Evolutionary conservation across 1,140 invertebrate species (phyloP).

Genomic region (Trigoniulus corallinus): DNA sequence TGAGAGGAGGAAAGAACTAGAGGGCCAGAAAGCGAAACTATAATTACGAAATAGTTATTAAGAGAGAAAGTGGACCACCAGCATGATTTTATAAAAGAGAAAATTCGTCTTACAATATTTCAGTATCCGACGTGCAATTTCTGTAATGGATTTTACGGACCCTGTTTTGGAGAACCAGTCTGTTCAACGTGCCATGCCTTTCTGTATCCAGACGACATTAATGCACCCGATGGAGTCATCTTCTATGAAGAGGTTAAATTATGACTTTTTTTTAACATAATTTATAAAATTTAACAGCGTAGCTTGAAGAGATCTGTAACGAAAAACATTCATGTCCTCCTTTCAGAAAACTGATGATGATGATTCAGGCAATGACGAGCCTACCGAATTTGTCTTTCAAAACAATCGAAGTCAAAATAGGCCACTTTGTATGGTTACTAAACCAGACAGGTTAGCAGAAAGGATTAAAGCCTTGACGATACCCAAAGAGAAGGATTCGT

Average conservation of each 20-base stretch:
- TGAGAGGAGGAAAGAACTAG: too few species aligned
- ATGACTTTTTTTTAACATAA: not conserved
- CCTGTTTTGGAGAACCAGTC: conserved; percentile 76
- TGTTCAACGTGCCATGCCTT: conserved; percentile 84
- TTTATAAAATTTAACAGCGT: not conserved
- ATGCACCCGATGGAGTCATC: conserved; percentile 28
- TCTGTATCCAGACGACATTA: conserved; percentile 62
- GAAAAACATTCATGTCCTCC: too few species aligned
- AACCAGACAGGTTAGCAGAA: conserved; percentile 27
- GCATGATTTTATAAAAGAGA: too few species aligned
- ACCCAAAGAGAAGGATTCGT: conserved; percentile 19
- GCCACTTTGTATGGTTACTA: conserved; percentile 15
- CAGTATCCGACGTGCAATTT: conserved; percentile 52
- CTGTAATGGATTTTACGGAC: conserved; percentile 83
- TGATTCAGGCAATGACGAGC: conserved; percentile 86
- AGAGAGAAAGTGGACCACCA: too few species aligned
- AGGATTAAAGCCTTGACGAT: conserved; percentile 24
- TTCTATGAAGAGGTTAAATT: conserved; percentile 34
- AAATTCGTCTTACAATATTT: too few species aligned
- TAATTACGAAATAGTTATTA: too few species aligned
- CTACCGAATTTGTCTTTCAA: conserved; percentile 34
- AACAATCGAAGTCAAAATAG: conserved; percentile 1
- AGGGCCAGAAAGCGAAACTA: too few species aligned
- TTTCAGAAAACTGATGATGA: conserved; percentile 68
- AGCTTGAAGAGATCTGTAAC: too few species aligned